Base-by-base conservation (phyloP, 2,113 vertebrate species). In the Epinephelus moara region DNA sequence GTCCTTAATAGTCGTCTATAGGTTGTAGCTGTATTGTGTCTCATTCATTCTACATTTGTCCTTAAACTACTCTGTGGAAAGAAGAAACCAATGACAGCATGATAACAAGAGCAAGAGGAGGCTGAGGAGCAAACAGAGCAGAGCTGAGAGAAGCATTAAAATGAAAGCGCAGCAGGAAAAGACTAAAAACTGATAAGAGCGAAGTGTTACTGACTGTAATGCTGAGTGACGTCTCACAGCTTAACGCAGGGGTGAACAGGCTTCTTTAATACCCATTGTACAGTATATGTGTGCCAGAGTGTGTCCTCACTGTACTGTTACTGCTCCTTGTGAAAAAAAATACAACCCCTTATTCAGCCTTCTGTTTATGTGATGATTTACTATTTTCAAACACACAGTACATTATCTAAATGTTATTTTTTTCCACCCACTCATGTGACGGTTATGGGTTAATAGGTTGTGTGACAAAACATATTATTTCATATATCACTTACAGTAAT, bases 181-280 rank as follows among this genome's bases (percentile, higher is more conserved):
- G 63, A 75, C 77, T 70, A 62, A 70, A 61, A 57, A 80, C 14
- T 60, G 81, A n/a, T 78, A 84, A 75, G 56, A 79, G 60, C 45
- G 53, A 63, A 66, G 17, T 56, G 37, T 71, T 70, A 56, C 52
- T 79, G 67, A 84, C 70, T 84, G 56, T 70, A 63, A 75, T 80
- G 72, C 72, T 62, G 73, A 75, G 37, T 68, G 70, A 80, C n/a
- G 13, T 75, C 80, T 78, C 33, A 56, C 61, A 70, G 78, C 77
- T 76, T 74, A 64, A 52, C 12, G 64, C 10, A 4, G 33, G 42
- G 33, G 53, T 61, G 19, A 73, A 53, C 23, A 30, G 37, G 33
- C 21, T 9, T 59, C 17, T 75, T 72, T 70, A 21, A 75, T 70
- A 6, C 18, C 23, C 8, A 45, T 53, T 74, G 42, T n/a, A 14